phyloP scores from a whole-genome alignment of 2,113 vertebrate genomes.

The Cepphus grylle region DNA sequence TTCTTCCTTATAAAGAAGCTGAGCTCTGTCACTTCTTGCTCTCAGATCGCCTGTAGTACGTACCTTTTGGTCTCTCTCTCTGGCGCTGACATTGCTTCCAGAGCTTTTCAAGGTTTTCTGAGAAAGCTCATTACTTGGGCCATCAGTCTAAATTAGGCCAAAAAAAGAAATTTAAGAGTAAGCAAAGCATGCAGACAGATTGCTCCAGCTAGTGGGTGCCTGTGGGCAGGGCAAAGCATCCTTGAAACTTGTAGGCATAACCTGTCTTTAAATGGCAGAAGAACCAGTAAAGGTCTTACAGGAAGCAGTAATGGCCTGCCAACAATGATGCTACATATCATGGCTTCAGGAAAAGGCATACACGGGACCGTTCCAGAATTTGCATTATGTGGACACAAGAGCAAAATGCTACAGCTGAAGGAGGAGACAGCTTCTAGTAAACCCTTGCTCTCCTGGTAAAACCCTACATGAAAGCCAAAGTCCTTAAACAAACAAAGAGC shows the following conservation, averaged over 20 bases:
- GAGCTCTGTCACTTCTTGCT: neutral
- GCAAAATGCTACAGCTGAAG: neutral
- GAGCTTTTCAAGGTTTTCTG: neutral
- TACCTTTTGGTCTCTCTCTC: neutral
- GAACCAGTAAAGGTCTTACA: neutral
- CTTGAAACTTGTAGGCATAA: neutral
- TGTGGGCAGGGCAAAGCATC: neutral
- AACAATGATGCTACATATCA: rapidly evolving
- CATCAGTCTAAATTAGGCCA: slow-evolving; percentile 14
- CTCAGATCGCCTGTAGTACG: neutral
- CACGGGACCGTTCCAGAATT: neutral
- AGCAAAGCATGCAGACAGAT: neutral
- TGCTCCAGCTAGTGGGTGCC: neutral
- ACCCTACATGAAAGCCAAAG: neutral
- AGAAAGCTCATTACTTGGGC: neutral
- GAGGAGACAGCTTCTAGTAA: neutral
- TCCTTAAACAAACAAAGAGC: neutral
- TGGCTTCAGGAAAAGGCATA: neutral
- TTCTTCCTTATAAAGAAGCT: neutral
- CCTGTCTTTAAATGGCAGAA: neutral
- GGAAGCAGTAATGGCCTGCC: neutral
- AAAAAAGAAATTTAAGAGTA: neutral
- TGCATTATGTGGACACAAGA: neutral
- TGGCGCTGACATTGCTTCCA: neutral
- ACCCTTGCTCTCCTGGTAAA: neutral